Conservation (phyloP, 2,113 vertebrate genomes). For the Hypanus sabinus region DNA sequence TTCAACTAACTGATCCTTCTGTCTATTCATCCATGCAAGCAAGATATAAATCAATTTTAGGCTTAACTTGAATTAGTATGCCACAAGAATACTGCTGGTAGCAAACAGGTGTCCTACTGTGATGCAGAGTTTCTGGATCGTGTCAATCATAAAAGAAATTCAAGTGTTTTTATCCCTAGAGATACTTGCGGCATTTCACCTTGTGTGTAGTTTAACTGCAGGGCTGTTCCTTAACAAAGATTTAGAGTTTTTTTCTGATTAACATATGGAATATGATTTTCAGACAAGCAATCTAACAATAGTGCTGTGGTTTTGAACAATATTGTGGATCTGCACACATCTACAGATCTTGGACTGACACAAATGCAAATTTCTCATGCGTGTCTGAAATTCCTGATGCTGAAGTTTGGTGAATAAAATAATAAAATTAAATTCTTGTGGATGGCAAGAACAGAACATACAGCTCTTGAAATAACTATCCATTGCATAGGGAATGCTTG, state of each 20-base stretch:
- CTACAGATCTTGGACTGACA: background rate
- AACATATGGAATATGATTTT: constrained; percentile 16
- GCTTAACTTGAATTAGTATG: background rate
- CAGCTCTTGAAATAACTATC: background rate
- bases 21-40: background rate
- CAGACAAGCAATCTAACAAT: background rate
- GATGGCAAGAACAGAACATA: background rate
- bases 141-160: background rate
- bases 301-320: background rate
- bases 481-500: background rate
- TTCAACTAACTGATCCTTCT: background rate
- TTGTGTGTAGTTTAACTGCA: background rate
- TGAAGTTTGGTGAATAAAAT: background rate
- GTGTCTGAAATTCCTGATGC: background rate
- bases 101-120: background rate
- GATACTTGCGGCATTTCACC: background rate
- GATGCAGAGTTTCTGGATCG: background rate
- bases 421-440: background rate
- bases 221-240: background rate
- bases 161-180: background rate
- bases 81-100: background rate
- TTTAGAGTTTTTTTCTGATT: background rate
- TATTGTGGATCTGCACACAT: background rate
- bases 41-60: background rate
- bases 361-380: background rate